Conservation (phyloP, 1,140 invertebrate genomes). For the Drosophila ficusphila region DNA sequence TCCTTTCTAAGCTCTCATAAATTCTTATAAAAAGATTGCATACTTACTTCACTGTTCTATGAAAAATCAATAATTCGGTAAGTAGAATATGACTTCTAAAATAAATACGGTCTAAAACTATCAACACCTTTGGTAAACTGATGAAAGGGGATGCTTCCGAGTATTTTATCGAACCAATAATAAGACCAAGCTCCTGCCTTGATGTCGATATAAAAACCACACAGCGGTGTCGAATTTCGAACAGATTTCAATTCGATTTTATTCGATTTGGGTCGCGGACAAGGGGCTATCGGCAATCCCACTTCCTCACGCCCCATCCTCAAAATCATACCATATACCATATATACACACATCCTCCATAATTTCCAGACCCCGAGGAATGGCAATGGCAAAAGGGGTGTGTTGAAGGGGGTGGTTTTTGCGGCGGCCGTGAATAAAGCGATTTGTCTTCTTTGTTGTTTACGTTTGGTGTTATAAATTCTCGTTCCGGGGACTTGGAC, state of each 20-base stretch:
- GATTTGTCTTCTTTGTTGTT: conserved; percentile 82
- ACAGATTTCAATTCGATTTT: conserved; percentile 83
- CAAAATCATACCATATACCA: conserved; percentile 40
- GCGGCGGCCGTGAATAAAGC: conserved; percentile 76
- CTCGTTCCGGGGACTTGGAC: conserved; percentile 53
- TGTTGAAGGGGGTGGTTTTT: conserved; percentile 60
- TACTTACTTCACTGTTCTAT: too few relatives aligned
- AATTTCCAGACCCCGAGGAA: conserved; percentile 8
- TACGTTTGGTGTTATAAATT: conserved; percentile 81
- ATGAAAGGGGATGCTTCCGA: conserved; percentile 14
- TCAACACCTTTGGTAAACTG: conserved; percentile 8
- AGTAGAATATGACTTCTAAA: neutral
- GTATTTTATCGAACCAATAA: conserved; percentile 35
- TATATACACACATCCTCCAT: conserved; percentile 20
- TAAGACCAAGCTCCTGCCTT: conserved; percentile 14
- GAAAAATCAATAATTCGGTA: too few relatives aligned
- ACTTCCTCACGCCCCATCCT: conserved; percentile 8
- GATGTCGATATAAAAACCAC: conserved; percentile 24
- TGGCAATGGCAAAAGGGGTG: conserved; percentile 51
- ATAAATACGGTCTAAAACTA: neutral
- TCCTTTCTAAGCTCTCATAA: too few relatives aligned
- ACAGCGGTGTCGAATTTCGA: conserved; percentile 73
- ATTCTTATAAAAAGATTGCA: too few relatives aligned
- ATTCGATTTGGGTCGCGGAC: conserved; percentile 53
- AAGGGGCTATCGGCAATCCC: neutral